Conservation (phyloP, 1,140 invertebrate genomes). For the Trichogramma pretiosum region DNA sequence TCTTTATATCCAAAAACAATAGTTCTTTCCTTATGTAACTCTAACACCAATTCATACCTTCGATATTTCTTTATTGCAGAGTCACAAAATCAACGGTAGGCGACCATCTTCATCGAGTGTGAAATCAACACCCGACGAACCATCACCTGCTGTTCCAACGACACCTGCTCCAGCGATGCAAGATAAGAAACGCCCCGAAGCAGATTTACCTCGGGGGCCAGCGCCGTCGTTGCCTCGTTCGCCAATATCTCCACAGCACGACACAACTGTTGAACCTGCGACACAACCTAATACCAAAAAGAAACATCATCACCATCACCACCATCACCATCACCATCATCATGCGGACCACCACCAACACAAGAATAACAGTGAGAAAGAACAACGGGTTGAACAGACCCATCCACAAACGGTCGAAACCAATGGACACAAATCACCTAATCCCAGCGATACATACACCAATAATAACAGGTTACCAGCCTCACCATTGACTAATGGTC, state of each 20-base stretch:
- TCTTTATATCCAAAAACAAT: not conserved
- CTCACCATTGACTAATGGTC: conserved; percentile 33
- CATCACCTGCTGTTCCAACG: conserved; percentile 45
- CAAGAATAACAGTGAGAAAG: conserved; percentile 11
- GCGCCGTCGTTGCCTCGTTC: conserved; percentile 42
- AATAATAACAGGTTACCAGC: conserved; percentile 43
- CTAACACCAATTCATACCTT: no score
- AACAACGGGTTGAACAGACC: conserved; percentile 33
- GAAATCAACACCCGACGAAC: conserved; percentile 45
- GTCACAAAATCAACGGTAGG: conserved; percentile 41
- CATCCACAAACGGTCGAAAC: conserved; percentile 28
- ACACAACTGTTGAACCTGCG: conserved; percentile 29
- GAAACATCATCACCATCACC: conserved; percentile 30
- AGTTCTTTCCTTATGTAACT: no score
- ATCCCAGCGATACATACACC: conserved; percentile 40
- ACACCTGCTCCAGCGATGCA: conserved; percentile 42
- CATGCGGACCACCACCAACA: not conserved
- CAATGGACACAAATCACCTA: conserved; percentile 41
- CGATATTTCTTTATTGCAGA: conserved; percentile 23
- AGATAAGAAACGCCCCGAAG: conserved; percentile 43
- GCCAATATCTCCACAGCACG: conserved; percentile 33
- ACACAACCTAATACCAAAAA: conserved; percentile 21
- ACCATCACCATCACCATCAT: conserved; percentile 9
- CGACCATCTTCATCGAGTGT: conserved; percentile 40
- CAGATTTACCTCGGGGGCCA: conserved; percentile 34